Percentiles rank a stretch among this genome's conserved stretches.
These are phyloP conservation scores for Blastobasis adustella DNA, from an alignment of 2,888 invertebrate species.

Conservation along the genomic window DNA sequence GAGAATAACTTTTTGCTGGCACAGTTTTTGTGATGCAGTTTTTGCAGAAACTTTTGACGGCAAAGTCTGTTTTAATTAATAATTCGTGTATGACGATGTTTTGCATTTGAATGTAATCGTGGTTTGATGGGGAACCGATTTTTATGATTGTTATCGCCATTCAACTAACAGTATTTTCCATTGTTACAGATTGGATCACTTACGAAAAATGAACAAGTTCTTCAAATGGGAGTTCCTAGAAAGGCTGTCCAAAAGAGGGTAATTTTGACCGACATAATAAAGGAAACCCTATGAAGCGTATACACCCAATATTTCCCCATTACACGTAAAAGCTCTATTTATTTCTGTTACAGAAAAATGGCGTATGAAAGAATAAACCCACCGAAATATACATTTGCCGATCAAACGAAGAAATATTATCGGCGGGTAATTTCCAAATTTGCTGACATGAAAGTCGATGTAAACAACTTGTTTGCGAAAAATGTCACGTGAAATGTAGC, in stretches of 20 bases:
- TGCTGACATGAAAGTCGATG: constrained; percentile 22
- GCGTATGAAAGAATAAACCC: constrained; percentile 35
- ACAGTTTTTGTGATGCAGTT: too few relatives aligned
- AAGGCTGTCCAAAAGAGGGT: constrained; percentile 44
- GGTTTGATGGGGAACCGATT: too few relatives aligned
- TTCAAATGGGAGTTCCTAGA: constrained; percentile 45
- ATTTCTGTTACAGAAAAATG: constrained; percentile 54
- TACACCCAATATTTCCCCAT: constrained; percentile 17
- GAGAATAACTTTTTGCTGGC: too few relatives aligned
- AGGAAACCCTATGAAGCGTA: constrained; percentile 10
- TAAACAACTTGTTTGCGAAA: constrained; percentile 23
- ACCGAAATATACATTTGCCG: constrained; percentile 27
- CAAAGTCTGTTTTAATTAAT: too few relatives aligned
- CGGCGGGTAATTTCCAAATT: constrained; percentile 25
- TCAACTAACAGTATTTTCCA: too few relatives aligned
- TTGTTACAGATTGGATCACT: constrained; percentile 52
- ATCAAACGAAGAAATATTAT: constrained; percentile 31
- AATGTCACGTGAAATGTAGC: constrained; percentile 53
- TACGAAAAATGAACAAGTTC: constrained; percentile 47
- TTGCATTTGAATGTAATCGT: too few relatives aligned
- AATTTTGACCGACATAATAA: constrained; percentile 19
- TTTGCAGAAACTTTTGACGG: too few relatives aligned
- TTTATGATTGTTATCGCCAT: too few relatives aligned
- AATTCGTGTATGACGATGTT: too few relatives aligned
- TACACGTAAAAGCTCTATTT: constrained; percentile 21